These are phyloP conservation scores for Drosophila triauraria DNA, from an alignment of 1,140 invertebrate genomes.

Conservation along the genomic window DNA sequence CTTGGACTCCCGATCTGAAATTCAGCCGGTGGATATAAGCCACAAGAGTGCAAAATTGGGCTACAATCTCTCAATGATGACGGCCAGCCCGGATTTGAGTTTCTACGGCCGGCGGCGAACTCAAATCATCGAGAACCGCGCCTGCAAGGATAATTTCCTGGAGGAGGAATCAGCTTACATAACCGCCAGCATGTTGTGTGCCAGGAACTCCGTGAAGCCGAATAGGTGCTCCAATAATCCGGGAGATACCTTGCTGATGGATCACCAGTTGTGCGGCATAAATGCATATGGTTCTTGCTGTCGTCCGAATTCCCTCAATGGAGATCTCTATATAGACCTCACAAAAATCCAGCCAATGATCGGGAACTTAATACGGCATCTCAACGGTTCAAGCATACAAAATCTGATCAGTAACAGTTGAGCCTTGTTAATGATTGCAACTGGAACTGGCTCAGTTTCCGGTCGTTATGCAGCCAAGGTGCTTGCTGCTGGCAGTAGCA, in stretches of 20 bases:
- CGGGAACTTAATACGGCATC: background rate
- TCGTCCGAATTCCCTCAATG: slow-evolving; percentile 3
- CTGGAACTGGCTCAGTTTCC: background rate
- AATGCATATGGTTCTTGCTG: slow-evolving; percentile 37
- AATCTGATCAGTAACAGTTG: background rate
- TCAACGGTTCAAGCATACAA: background rate
- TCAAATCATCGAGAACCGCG: slow-evolving; percentile 20
- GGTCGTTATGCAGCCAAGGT: slow-evolving; percentile 14
- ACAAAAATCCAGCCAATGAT: slow-evolving; percentile 6
- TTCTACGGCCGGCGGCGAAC: slow-evolving; percentile 25
- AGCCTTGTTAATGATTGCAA: no score
- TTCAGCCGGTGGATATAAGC: slow-evolving; percentile 7
- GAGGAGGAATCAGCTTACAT: slow-evolving; percentile 19
- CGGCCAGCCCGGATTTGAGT: slow-evolving; percentile 30
- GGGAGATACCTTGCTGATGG: slow-evolving; percentile 23
- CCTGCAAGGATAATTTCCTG: slow-evolving; percentile 18
- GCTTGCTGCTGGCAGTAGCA: background rate
- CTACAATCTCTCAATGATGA: slow-evolving; percentile 28
- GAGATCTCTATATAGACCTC: slow-evolving; percentile 28
- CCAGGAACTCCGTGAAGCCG: slow-evolving; percentile 9
- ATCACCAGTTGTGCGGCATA: slow-evolving; percentile 16
- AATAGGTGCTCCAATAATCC: slow-evolving; percentile 20
- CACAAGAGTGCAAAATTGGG: background rate
- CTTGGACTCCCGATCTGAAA: background rate
- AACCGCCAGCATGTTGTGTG: slow-evolving; percentile 32